Conservation (phyloP, 2,113 vertebrate genomes). For the Anoplopoma fimbria region DNA sequence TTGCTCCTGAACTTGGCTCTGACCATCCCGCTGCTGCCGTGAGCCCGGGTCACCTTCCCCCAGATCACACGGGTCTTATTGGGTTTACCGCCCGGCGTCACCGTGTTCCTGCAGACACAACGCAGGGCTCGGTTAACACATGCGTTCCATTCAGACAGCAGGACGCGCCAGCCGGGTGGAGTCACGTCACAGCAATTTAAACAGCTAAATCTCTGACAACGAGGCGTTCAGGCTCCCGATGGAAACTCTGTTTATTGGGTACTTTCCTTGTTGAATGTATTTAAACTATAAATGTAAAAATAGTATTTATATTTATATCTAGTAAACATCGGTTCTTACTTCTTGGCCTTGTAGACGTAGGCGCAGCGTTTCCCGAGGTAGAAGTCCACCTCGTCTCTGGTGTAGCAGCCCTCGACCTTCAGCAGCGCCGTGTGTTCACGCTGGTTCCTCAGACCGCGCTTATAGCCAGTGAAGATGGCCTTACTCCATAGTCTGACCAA, state of each 20-base stretch:
- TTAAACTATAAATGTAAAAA: no score
- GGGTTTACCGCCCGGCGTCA: constrained; percentile 95
- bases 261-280: no score
- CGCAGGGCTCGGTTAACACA: background rate
- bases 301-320: no score
- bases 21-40: constrained; percentile 98
- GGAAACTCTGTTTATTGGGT: no score
- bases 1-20: constrained; percentile 97
- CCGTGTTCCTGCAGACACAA: constrained; percentile 88
- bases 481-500: constrained; percentile 93
- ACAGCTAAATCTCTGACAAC: no score
- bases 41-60: constrained; percentile 96
- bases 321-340: no score
- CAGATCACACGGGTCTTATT: constrained; percentile 99
- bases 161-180: no score
- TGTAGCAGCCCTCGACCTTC: constrained; percentile 97
- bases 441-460: constrained; percentile 97
- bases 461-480: constrained; percentile 97
- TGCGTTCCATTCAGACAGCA: no score
- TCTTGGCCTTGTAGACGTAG: constrained; percentile 99
- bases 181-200: no score
- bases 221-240: no score
- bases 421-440: constrained; percentile 96
- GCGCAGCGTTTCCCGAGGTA: constrained; percentile 97
- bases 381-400: constrained; percentile 92